These are phyloP conservation scores for Platynereis dumerilii DNA, from an alignment of 2,888 invertebrate species.

Conservation along the genomic window DNA sequence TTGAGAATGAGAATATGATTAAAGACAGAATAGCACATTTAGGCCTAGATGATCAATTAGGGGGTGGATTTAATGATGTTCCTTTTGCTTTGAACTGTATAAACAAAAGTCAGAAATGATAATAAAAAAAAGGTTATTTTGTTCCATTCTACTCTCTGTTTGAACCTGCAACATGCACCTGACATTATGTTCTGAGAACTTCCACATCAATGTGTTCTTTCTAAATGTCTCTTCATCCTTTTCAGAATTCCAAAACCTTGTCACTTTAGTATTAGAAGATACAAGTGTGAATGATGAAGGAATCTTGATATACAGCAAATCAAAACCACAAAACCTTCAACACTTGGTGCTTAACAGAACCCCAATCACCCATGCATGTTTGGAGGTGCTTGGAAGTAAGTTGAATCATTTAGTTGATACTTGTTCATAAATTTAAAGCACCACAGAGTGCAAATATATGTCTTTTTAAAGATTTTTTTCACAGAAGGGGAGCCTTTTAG, in stretches of 20 bases:
- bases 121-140: too few species aligned
- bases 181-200: too few species aligned
- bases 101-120: too few species aligned
- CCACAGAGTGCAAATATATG: not conserved
- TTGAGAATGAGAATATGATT: too few species aligned
- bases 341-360: conserved; percentile 55
- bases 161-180: too few species aligned
- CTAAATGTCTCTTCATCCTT: conserved; percentile 11
- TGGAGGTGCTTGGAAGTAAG: conserved; percentile 45
- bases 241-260: conserved; percentile 48
- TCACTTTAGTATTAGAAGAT: conserved; percentile 44
- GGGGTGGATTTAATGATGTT: too few species aligned
- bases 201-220: too few species aligned
- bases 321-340: conserved; percentile 40
- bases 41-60: too few species aligned
- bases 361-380: conserved; percentile 47
- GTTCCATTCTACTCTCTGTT: too few species aligned
- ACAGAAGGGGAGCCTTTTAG: not conserved
- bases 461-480: not conserved
- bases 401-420: not conserved
- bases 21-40: too few species aligned
- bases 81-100: too few species aligned
- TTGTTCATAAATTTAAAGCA: not conserved
- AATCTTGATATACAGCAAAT: conserved; percentile 42
- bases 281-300: conserved; percentile 54